Evolutionary conservation across 1,140 invertebrate species (phyloP), one percentile per base, ranked within the genome.

Genomic region (Amphibalanus amphitrite): DNA sequence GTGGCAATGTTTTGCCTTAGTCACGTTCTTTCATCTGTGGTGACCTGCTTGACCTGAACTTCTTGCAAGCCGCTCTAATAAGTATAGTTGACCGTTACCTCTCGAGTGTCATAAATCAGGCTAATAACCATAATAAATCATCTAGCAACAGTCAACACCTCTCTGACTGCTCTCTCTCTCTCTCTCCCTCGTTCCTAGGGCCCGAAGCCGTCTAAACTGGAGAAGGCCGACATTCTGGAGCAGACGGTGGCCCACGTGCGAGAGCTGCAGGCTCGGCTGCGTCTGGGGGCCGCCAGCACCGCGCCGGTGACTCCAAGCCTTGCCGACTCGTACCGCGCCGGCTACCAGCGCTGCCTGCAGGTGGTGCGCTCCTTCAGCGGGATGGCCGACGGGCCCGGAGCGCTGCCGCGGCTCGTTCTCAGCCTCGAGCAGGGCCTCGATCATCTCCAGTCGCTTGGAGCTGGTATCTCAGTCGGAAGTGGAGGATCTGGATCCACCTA

Each of bases 201-300:
- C 80, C 91, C 93, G 87, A 91, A 71, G n/a, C 67, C 67, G 17
- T 91, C 92, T 3, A 97, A 97, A 79, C 80, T 97, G 40, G 95
- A n/a, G 79, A 98, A 98, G 80, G 94, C 95, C 0, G 95, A 97
- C 78, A 97, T 97, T 70, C 82, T 97, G 65, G 95, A 98, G 80
- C 91, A 97, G 88, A 95, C 94, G 0, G 93, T 97, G 17, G 93
- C 93, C n/a, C 91, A 95, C 80, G 81, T 96, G 72, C 90, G 92
- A 79, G 87, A 86, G 4, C 81, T 93, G 20, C 72, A 73, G 72
- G 33, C 67, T n/a, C 84, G 88, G 15, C 33, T 38, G 4, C 33
- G 33, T 38, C 33, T 38, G 33, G 33, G 26, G 89, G 91, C 79
- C 86, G 88, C 78, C 81, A 86, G 30, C 10, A 8, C 47, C 23